Conservation (phyloP, 1,140 invertebrate genomes). For the Eupristina koningsbergeri region DNA sequence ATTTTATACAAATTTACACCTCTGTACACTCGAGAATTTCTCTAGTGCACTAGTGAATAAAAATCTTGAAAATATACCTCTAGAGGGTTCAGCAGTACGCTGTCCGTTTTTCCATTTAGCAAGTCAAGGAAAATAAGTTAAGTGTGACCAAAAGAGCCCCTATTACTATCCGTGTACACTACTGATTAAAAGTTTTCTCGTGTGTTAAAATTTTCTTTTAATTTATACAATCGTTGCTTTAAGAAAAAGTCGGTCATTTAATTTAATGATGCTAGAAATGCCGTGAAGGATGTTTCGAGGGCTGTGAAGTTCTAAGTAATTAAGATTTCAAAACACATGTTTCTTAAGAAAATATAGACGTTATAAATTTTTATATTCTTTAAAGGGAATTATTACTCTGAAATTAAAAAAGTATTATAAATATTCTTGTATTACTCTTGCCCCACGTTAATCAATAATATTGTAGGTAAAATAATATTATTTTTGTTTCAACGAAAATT, state of each 20-base stretch:
- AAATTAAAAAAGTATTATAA: no score
- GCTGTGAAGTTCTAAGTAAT: background rate
- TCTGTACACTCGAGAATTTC: background rate
- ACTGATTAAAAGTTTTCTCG: conserved; percentile 39
- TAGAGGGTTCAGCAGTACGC: background rate
- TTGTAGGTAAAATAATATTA: no score
- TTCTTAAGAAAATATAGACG: background rate
- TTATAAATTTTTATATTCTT: no score
- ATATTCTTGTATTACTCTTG: no score
- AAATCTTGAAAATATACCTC: conserved; percentile 20
- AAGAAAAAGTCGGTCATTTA: background rate
- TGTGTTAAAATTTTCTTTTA: conserved; percentile 10
- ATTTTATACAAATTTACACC: conserved; percentile 17
- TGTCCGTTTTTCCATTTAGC: background rate
- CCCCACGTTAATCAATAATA: no score
- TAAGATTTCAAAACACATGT: background rate
- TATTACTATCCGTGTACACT: background rate
- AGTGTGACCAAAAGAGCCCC: background rate
- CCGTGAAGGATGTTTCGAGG: background rate
- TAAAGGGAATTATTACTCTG: no score
- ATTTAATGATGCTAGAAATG: background rate
- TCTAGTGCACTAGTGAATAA: conserved; percentile 11
- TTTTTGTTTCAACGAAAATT: no score
- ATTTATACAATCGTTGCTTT: background rate
- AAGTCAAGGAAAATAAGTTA: conserved; percentile 17